A percentile compares a stretch with the other conserved stretches of the same genome.
Evolutionary conservation across 2,888 invertebrate genomes (phyloP).

Genomic region (Carabus problematicus): DNA sequence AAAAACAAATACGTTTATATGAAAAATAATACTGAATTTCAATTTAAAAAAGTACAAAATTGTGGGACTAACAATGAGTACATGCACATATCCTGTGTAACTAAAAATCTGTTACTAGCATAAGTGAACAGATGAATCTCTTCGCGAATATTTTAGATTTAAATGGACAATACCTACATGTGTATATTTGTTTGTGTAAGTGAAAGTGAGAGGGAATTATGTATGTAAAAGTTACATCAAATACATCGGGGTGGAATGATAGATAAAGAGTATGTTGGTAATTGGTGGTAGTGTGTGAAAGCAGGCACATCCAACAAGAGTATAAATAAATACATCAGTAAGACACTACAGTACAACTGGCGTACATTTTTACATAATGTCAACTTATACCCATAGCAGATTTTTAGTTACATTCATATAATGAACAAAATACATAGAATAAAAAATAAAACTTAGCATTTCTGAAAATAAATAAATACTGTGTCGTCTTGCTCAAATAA

Average conservation of each 20-base stretch:
- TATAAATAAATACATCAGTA: conserved; percentile 1
- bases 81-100: conserved; percentile 20
- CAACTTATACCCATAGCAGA: conserved; percentile 29
- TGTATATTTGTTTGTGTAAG: too few relatives aligned
- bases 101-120: conserved; percentile 35
- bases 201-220: too few relatives aligned
- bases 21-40: conserved; percentile 43
- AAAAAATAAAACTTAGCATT: conserved; percentile 21
- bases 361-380: neutral
- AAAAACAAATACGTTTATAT: conserved; percentile 40
- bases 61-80: conserved; percentile 36
- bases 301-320: too few relatives aligned
- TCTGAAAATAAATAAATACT: conserved; percentile 41
- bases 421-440: conserved; percentile 21
- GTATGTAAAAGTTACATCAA: too few relatives aligned
- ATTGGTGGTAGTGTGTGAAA: too few relatives aligned
- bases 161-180: too few relatives aligned
- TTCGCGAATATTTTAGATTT: too few relatives aligned
- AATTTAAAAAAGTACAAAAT: conserved; percentile 41
- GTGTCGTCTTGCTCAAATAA: conserved; percentile 28
- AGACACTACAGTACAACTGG: neutral
- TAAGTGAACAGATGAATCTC: too few relatives aligned
- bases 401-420: conserved; percentile 29
- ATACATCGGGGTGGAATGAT: too few relatives aligned
- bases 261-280: too few relatives aligned